Evolutionary conservation across 2,888 invertebrate species (phyloP), one percentile per base, ranked within the genome.

Genomic region (Lasioglossum villosulum): DNA sequence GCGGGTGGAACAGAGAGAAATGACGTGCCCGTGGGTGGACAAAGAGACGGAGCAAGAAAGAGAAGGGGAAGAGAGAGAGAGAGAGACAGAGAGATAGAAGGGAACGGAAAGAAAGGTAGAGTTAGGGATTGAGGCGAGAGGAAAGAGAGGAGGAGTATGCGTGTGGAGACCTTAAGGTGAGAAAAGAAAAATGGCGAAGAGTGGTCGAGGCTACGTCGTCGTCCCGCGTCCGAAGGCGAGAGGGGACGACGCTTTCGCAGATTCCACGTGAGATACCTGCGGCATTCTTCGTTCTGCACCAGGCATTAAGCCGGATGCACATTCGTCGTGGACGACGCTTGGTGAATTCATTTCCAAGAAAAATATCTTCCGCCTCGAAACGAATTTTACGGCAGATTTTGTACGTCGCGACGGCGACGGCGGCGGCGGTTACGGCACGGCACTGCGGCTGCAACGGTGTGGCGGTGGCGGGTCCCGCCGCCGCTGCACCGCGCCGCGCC

Each of bases 241-340:
- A 87, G 70, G 83, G 82, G 86, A 80, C 87, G 87, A 85, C 85
- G 91, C 86, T 91, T 90, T 91, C 87, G 91, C 91, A 91, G 91
- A 91, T 91, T 89, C 90, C 91, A 87, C 84, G 90, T 90, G 90
- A 91, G 91, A 91, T 91, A 91, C 89, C 91, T 91, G 91, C 91
- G 88, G 91, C 91, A 91, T 91, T 91, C 91, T 91, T 91, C 88
- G 90, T 84, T 86, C 88, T 86, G 89, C 89, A 88, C 76, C 89
- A 71, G 87, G 86, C 82, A 90, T 91, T 90, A 91, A 91, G 90
- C 91, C 91, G 91, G 91, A 91, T 90, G 91, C 91, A 90, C 90
- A 90, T 90, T 90, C 90, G 90, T 90, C 91, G 89, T 89, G 90
- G 90, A 90, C 91, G 86, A 88, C 85, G 90, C 82, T 79, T 83